A percentile compares a stretch with the other conserved stretches of the same genome.
Evolutionary conservation across 2,888 invertebrate genomes (phyloP).

Genomic region (Zeuzera pyrina): DNA sequence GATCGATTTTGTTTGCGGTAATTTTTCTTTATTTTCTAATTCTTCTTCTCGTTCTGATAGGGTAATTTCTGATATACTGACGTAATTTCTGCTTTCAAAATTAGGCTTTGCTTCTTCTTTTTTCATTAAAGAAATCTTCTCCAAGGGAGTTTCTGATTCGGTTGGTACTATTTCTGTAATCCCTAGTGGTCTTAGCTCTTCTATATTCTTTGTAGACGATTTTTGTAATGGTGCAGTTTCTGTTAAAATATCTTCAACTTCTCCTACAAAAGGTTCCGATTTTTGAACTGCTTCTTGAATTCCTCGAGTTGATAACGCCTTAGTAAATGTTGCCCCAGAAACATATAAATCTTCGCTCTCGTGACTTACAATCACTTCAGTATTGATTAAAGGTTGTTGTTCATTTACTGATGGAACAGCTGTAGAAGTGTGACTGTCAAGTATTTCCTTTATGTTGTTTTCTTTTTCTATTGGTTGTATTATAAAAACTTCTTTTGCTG

Average conservation of each 20-base stretch:
- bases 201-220: constrained; percentile 23
- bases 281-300: constrained; percentile 37
- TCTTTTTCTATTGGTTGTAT: constrained; percentile 53
- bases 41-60: constrained; percentile 59
- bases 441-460: constrained; percentile 25
- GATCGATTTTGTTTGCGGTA: constrained; percentile 31
- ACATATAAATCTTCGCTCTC: constrained; percentile 44
- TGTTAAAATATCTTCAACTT: constrained; percentile 26
- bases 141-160: constrained; percentile 33
- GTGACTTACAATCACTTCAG: constrained; percentile 51
- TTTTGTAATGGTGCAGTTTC: constrained; percentile 20
- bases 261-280: constrained; percentile 39
- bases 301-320: constrained; percentile 32
- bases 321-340: constrained; percentile 20
- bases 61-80: constrained; percentile 52
- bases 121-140: constrained; percentile 18
- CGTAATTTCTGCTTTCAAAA: constrained; percentile 49
- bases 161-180: constrained; percentile 38
- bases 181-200: constrained; percentile 37
- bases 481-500: constrained; percentile 51
- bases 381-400: constrained; percentile 47
- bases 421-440: constrained; percentile 22
- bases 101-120: constrained; percentile 30
- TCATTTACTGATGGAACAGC: constrained; percentile 39
- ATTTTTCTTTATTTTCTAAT: constrained; percentile 45